These are phyloP conservation scores for Piprites chloris DNA, from an alignment of 2,113 vertebrate genomes.

Conservation along the genomic window DNA sequence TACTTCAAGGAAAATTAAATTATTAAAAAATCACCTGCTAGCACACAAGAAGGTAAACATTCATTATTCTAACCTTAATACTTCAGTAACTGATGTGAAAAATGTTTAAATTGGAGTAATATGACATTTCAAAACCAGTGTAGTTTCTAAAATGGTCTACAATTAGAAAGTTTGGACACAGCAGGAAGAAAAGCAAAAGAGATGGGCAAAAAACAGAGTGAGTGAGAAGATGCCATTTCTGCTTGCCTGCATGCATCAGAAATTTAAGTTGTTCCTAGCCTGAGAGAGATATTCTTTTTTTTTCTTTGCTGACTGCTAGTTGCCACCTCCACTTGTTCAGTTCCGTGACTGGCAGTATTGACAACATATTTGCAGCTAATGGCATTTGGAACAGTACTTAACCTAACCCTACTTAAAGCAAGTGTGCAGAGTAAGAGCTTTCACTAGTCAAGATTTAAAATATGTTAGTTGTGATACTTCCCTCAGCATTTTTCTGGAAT, in stretches of 20 bases:
- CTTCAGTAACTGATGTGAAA: neutral
- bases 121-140: neutral
- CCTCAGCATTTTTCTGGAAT: neutral
- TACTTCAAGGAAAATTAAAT: conserved; percentile 23
- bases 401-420: neutral
- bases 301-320: neutral
- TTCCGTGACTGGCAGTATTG: neutral
- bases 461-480: neutral
- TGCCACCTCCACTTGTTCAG: neutral
- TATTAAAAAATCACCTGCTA: conserved; percentile 30
- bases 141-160: neutral
- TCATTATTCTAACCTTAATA: neutral
- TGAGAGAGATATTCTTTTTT: neutral
- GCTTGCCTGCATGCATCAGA: neutral
- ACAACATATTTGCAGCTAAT: neutral
- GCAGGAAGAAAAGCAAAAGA: neutral
- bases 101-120: conserved; percentile 25
- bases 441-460: neutral
- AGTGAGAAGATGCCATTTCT: neutral
- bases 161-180: neutral
- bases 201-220: neutral
- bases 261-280: neutral
- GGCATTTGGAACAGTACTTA: neutral
- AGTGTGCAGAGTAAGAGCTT: neutral
- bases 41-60: neutral